phyloP scores from a whole-genome alignment of 2,797 vertebrate species.

The Fundulus diaphanus region DNA sequence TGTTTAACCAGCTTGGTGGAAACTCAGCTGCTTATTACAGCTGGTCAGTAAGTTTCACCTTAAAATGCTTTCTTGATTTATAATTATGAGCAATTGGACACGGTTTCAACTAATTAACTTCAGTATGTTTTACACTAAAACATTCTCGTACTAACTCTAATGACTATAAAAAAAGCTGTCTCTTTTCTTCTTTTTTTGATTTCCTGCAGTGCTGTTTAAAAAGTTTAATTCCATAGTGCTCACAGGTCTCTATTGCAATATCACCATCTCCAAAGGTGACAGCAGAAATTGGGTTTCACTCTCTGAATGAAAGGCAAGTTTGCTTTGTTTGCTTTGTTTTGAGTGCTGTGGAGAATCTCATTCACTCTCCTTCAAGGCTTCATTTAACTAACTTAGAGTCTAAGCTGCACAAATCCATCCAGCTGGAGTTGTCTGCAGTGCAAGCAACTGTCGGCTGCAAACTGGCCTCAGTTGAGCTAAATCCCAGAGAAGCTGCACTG shows the following conservation, averaged over 20 bases:
- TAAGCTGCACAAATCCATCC: conserved; percentile 70
- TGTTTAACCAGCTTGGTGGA: background rate
- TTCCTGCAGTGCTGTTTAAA: conserved; percentile 17
- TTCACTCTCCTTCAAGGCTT: conserved; percentile 67
- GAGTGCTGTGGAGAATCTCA: conserved; percentile 57
- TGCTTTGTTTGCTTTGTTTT: conserved; percentile 46
- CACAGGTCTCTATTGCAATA: conserved; percentile 26
- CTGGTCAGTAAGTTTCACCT: background rate
- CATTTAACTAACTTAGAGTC: conserved; percentile 74
- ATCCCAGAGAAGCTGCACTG: conserved; percentile 44
- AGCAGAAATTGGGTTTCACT: conserved; percentile 43
- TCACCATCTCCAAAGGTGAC: conserved; percentile 47
- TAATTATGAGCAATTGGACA: background rate
- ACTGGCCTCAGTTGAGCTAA: conserved; percentile 49
- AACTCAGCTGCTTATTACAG: background rate
- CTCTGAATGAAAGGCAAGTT: conserved; percentile 50
- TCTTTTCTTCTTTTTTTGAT: conserved; percentile 21
- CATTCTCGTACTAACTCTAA: conserved; percentile 17
- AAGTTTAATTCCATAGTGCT: conserved; percentile 46
- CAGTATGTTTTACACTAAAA: background rate
- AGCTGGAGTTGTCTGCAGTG: conserved; percentile 63
- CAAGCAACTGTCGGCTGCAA: conserved; percentile 64
- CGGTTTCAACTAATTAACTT: background rate
- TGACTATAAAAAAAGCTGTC: conserved; percentile 25
- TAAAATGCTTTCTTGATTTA: background rate